These are phyloP conservation scores for Telmatochromis sp. DNA, from an alignment of 2,113 vertebrate species.

Conservation along the genomic window DNA sequence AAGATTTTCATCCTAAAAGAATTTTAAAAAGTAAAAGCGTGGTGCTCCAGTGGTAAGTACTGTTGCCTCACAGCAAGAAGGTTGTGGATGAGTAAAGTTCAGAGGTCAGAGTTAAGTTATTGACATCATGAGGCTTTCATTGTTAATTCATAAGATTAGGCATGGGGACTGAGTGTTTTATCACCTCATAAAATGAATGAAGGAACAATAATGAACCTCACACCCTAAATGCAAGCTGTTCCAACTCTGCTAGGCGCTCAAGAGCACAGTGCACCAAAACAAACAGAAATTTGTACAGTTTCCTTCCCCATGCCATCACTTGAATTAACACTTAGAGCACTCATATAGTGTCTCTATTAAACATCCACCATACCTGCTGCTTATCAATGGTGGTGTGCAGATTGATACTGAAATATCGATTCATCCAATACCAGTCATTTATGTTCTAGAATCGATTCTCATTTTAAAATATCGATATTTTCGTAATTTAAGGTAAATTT, in stretches of 20 bases:
- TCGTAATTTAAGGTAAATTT: background rate
- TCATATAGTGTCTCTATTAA: background rate
- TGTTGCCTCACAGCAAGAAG: background rate
- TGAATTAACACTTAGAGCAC: background rate
- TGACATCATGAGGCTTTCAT: background rate
- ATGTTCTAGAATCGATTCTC: background rate
- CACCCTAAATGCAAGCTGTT: background rate
- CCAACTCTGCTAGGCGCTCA: background rate
- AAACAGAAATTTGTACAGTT: background rate
- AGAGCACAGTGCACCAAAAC: background rate
- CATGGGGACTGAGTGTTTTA: background rate
- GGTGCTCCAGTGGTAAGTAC: background rate
- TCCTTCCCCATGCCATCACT: background rate
- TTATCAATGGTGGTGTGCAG: background rate
- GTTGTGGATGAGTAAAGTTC: background rate
- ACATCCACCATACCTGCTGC: background rate
- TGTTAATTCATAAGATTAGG: background rate
- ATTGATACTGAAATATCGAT: rapidly evolving
- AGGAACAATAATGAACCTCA: background rate
- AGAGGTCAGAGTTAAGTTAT: background rate
- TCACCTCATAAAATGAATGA: background rate
- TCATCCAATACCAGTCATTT: background rate
- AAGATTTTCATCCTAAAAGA: background rate
- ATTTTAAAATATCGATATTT: background rate
- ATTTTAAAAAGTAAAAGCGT: background rate